Evolutionary conservation across 2,888 invertebrate species (phyloP).

Genomic region (Lasioglossum zephyrum): DNA sequence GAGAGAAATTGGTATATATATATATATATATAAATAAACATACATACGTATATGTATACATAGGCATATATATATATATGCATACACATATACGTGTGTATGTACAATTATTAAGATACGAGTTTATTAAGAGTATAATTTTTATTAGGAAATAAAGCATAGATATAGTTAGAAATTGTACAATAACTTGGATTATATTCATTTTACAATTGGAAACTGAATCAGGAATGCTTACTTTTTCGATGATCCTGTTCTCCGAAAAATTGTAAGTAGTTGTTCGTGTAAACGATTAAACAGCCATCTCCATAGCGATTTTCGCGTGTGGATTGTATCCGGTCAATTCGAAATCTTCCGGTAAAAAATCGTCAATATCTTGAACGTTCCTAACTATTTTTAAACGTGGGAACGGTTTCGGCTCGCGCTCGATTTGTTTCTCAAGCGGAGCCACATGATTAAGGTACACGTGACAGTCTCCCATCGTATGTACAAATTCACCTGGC

Average conservation of each 20-base stretch:
- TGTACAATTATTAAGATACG: slow-evolving; percentile 72
- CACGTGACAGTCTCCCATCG: slow-evolving; percentile 97
- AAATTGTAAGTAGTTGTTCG: neutral
- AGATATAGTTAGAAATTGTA: slow-evolving; percentile 70
- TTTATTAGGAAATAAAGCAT: slow-evolving; percentile 80
- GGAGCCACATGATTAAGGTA: slow-evolving; percentile 96
- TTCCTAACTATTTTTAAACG: slow-evolving; percentile 90
- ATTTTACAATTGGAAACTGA: slow-evolving; percentile 4
- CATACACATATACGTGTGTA: slow-evolving; percentile 39
- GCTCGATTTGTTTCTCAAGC: slow-evolving; percentile 91
- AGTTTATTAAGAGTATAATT: slow-evolving; percentile 80
- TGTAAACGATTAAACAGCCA: slow-evolving; percentile 90
- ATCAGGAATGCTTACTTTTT: slow-evolving; percentile 22
- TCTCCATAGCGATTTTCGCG: slow-evolving; percentile 95
- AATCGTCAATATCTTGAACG: slow-evolving; percentile 93
- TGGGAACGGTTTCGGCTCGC: slow-evolving; percentile 93
- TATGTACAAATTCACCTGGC: slow-evolving; percentile 97
- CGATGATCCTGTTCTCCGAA: neutral
- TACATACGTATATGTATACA: neutral
- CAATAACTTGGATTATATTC: slow-evolving; percentile 44
- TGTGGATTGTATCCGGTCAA: slow-evolving; percentile 94
- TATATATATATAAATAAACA: neutral
- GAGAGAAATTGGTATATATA: slow-evolving; percentile 50
- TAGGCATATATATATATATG: neutral
- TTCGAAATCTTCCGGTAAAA: slow-evolving; percentile 93